Base-by-base conservation (phyloP, 2,113 vertebrate genomes). In the Phoxinus phoxinus region DNA sequence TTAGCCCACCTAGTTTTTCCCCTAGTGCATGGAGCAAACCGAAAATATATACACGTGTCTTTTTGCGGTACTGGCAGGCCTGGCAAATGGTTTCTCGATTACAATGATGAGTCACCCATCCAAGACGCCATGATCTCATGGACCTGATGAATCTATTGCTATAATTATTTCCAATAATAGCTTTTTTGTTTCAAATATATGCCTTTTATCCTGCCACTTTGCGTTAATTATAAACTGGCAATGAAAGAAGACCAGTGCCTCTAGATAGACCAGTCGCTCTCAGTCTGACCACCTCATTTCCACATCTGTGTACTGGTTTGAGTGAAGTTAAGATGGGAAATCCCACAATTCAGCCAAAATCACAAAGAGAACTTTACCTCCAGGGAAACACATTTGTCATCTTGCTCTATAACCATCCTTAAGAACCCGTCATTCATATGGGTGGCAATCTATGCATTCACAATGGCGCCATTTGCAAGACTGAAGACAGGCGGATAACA, bases 161-260 rank as follows among this genome's bases (percentile, higher is more conserved):
- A 81, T 92, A 94, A 95, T 86, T 93, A 86, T 91, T 63, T 80
- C 69, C 86, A 86, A 91, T 85, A 93, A 91, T 93, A 94, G 90
- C 80, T 87, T 83, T 90, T 93, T 91, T 69, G 89, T 85, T 89
- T 88, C 17, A 56, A 87, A 89, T 58, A 84, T 48, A 7, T 67
- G 25, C 5, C 89, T 93, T 93, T 94, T 89, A 93, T 93, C 90
- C 65, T 81, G 78, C 87, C 65, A 51, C 86, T 85, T 77, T 85
- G 87, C 46, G 79, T 86, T 90, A 94, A 94, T 92, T 93, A 93
- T 88, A 88, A 87, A 88, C 88, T 74, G 81, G 84, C 86, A 89
- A 91, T 85, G 81, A 91, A 92, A 88, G 87, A 85, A 88, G 87
- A 86, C 35, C 89, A 76, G 77, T 82, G 35, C 67, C 53, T 81